Evolutionary conservation across 2,888 invertebrate genomes (phyloP).

Genomic region (Parnassius glacialis): DNA sequence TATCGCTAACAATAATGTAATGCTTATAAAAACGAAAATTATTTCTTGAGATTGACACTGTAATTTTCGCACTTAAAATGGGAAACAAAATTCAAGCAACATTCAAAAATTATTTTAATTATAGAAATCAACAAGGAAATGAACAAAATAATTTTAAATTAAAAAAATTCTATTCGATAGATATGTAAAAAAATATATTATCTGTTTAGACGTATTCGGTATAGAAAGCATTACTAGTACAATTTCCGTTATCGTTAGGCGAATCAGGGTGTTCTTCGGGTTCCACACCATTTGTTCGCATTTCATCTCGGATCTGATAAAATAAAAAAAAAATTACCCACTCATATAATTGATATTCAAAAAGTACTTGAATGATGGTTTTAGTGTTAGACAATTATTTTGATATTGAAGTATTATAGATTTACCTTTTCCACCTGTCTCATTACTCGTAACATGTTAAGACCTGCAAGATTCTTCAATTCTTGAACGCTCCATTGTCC

Average conservation of each 20-base stretch:
- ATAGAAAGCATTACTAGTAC: slow-evolving; percentile 83
- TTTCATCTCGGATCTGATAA: slow-evolving; percentile 80
- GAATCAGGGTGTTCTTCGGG: slow-evolving; percentile 83
- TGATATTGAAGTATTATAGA: too few relatives aligned
- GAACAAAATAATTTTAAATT: too few relatives aligned
- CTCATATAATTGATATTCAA: too few relatives aligned
- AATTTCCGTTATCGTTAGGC: slow-evolving; percentile 79
- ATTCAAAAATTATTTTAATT: too few relatives aligned
- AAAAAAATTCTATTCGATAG: slow-evolving; percentile 19
- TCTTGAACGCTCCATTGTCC: slow-evolving; percentile 83
- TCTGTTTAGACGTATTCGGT: slow-evolving; percentile 53
- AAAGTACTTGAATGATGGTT: too few relatives aligned
- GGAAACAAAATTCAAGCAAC: too few relatives aligned
- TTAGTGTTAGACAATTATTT: too few relatives aligned
- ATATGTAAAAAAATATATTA: slow-evolving; percentile 24
- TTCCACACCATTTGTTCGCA: slow-evolving; percentile 81
- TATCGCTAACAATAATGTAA: slow-evolving; percentile 24
- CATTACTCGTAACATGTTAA: slow-evolving; percentile 84
- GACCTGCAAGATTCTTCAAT: slow-evolving; percentile 83
- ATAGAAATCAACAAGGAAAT: too few relatives aligned
- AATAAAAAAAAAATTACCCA: slow-evolving; percentile 9
- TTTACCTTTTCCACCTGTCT: slow-evolving; percentile 78
- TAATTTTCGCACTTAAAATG: too few relatives aligned
- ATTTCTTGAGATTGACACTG: too few relatives aligned
- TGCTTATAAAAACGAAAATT: not conserved